phyloP scores from a whole-genome alignment of 1,140 invertebrate genomes.

The Mylabris phalerata region DNA sequence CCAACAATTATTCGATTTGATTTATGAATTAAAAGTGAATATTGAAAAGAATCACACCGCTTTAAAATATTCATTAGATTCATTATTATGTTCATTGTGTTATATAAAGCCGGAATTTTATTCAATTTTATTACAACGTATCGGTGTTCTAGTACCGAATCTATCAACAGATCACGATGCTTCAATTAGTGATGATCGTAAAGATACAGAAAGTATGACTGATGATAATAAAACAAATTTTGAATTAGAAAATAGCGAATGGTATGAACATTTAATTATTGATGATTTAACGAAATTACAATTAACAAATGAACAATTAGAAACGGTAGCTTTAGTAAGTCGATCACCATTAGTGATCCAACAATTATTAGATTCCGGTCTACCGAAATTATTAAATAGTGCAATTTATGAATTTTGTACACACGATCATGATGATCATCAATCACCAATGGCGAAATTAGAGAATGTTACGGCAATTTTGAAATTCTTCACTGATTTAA shows the following conservation, averaged over 20 bases:
- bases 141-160: constrained; percentile 59
- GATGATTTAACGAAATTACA: constrained; percentile 46
- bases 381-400: constrained; percentile 60
- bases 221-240: constrained; percentile 62
- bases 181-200: constrained; percentile 55
- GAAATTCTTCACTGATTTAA: constrained; percentile 73
- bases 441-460: constrained; percentile 43
- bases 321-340: constrained; percentile 66
- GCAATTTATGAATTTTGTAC: constrained; percentile 53
- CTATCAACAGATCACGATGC: constrained; percentile 46
- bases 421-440: constrained; percentile 12
- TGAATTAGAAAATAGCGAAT: constrained; percentile 47
- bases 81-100: constrained; percentile 76
- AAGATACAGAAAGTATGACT: constrained; percentile 52
- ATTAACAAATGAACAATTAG: constrained; percentile 57
- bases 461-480: constrained; percentile 59
- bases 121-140: constrained; percentile 61
- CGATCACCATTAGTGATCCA: constrained; percentile 68
- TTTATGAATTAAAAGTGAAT: constrained; percentile 69
- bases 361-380: constrained; percentile 67
- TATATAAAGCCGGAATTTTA: constrained; percentile 73
- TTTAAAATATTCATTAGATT: constrained; percentile 71
- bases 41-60: constrained; percentile 54
- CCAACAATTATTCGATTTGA: constrained; percentile 60
- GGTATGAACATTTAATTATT: constrained; percentile 47